Conservation (phyloP, 1,140 invertebrate genomes). For the Lepeophtheirus salmonis region DNA sequence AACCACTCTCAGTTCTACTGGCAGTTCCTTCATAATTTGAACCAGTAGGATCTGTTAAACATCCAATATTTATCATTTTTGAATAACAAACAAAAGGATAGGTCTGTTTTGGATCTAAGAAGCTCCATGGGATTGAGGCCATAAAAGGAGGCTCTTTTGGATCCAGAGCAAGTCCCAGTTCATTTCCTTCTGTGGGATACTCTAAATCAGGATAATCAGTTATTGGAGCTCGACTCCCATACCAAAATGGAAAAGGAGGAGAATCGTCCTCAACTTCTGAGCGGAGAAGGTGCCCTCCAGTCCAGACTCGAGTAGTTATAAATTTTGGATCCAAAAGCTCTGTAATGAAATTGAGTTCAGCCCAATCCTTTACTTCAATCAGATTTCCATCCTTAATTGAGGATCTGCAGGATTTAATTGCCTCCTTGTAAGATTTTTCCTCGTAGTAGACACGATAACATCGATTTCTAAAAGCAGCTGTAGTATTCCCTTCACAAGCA, state of each 20-base stretch:
- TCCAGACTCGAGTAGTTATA: not conserved
- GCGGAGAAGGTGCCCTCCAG: not conserved
- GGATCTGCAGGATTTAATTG: not conserved
- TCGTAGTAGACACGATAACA: not conserved
- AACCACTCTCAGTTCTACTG: conserved; percentile 8
- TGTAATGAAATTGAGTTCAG: not conserved
- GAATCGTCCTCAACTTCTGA: not conserved
- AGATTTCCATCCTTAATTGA: not conserved
- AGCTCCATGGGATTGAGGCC: not conserved
- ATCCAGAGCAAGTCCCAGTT: not conserved
- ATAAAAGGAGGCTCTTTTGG: not conserved
- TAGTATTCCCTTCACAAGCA: not conserved
- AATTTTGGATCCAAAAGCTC: not conserved
- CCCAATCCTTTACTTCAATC: not conserved
- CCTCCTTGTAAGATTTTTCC: not conserved
- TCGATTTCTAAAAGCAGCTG: not conserved
- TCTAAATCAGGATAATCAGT: not conserved
- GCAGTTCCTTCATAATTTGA: conserved; percentile 8
- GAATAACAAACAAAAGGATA: conserved; percentile 8
- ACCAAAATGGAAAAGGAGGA: not conserved
- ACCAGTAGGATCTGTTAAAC: conserved; percentile 2
- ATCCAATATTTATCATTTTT: not conserved
- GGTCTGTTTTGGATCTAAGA: not conserved
- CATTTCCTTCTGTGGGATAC: not conserved
- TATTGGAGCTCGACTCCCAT: not conserved